Base-by-base conservation (phyloP, 2,888 invertebrate species). In the Colletes collaris region DNA sequence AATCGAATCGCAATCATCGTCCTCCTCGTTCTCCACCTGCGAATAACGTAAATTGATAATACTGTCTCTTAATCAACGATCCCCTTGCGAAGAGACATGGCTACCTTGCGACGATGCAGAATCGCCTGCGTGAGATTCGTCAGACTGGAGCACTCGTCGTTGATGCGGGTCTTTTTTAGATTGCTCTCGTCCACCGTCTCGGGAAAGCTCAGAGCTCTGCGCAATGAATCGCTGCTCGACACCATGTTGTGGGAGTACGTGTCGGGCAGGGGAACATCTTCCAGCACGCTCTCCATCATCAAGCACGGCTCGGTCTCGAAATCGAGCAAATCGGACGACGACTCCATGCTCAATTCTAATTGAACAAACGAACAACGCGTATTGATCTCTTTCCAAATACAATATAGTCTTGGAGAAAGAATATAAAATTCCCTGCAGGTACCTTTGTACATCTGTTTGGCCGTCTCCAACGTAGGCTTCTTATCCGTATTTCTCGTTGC, bases 271-370 rank as follows among this genome's bases (percentile, higher is more conserved):
- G 95, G 93, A 19, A 95, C 96, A 89, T 96, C 95, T 91, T 96
- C 96, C 78, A 95, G 88, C 44, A 95, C 97, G 68, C 96, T 96
- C 89, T 97, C 97, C 94, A 97, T 97, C 95, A 97, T 96, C 35
- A 97, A 94, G 87, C 96, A 96, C 0, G 97, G 97, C 89, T 97
- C 97, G 0, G 97, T 97, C 94, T 97, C 97, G 0, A 97, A 97
- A 92, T 97, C 97, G 52, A 97, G 94, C 92, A 97, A 94, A 89
- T 97, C 97, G 5, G 96, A 96, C 19, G 92, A 92, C 7, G 96
- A 96, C 93, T 96, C 96, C 44, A 89, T 88, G 46, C 90, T 92
- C 71, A 92, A 77, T 79, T 96, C 96, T 96, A 82, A 49, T 58
- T 55, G 69, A 13, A 79, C 49, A 66, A 79, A 8, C 8, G 8